Evolutionary conservation across 2,888 invertebrate species (phyloP).

Genomic region (Polydrusus pterygomalis): DNA sequence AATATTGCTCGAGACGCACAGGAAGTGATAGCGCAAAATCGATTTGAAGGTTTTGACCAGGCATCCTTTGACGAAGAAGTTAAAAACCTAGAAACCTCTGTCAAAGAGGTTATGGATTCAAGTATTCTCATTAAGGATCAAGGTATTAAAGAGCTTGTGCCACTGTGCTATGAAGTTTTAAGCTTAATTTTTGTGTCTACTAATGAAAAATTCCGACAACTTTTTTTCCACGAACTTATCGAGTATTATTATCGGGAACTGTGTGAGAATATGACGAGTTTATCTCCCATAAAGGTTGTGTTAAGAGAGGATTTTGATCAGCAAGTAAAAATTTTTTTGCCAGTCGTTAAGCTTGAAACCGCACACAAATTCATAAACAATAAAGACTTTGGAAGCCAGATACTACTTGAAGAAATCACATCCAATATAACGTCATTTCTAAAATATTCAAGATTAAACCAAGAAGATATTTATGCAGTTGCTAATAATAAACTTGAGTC

Average conservation of each 20-base stretch:
- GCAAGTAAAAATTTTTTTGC: slow-evolving; percentile 37
- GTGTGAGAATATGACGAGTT: background rate
- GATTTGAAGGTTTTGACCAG: slow-evolving; percentile 23
- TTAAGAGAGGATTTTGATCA: slow-evolving; percentile 18
- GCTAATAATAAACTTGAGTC: slow-evolving; percentile 58
- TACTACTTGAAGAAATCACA: slow-evolving; percentile 15
- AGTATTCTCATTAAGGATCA: slow-evolving; percentile 34
- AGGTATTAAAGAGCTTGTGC: slow-evolving; percentile 33
- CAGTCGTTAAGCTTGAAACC: slow-evolving; percentile 40
- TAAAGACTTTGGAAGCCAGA: background rate
- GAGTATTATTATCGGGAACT: slow-evolving; percentile 50
- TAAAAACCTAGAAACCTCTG: background rate
- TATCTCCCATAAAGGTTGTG: background rate
- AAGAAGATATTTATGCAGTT: slow-evolving; percentile 61
- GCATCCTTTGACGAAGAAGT: slow-evolving; percentile 2
- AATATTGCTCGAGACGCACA: background rate
- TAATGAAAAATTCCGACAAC: slow-evolving; percentile 48
- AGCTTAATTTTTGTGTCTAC: slow-evolving; percentile 42
- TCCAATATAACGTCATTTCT: slow-evolving; percentile 39
- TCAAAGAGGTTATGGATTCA: background rate
- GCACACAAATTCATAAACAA: background rate
- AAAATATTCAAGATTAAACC: slow-evolving; percentile 51
- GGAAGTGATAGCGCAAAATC: background rate
- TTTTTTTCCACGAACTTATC: slow-evolving; percentile 49
- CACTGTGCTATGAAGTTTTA: slow-evolving; percentile 26